These are phyloP conservation scores for Hoplodrina ambigua DNA, from an alignment of 2,888 invertebrate species.

Conservation along the genomic window DNA sequence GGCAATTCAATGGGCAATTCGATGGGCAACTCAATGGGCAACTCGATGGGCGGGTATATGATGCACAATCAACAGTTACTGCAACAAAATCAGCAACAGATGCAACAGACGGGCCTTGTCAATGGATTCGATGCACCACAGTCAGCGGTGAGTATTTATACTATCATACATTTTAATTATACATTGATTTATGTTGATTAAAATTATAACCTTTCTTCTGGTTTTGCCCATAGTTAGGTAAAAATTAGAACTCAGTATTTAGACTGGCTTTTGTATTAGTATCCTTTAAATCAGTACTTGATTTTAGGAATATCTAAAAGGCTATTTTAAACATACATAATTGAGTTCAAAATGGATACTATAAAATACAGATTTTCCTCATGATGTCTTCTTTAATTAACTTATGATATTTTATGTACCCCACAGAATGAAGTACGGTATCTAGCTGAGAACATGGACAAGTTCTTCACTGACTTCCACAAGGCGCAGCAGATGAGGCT, in stretches of 20 bases:
- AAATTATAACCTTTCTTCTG: too few species aligned
- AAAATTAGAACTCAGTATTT: too few species aligned
- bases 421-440: constrained; percentile 85
- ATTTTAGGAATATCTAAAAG: too few species aligned
- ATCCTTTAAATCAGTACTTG: too few species aligned
- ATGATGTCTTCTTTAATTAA: too few species aligned
- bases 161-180: constrained; percentile 2
- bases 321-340: too few species aligned
- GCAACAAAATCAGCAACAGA: constrained; percentile 73
- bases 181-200: too few species aligned
- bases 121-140: constrained; percentile 84
- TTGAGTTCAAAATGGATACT: too few species aligned
- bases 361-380: too few species aligned
- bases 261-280: too few species aligned
- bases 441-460: constrained; percentile 91
- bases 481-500: constrained; percentile 90
- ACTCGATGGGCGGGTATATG: constrained; percentile 71
- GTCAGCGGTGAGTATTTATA: constrained; percentile 74
- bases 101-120: constrained; percentile 75
- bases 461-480: constrained; percentile 93
- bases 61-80: constrained; percentile 80
- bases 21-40: constrained; percentile 70
- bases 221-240: too few species aligned
- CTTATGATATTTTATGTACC: too few species aligned
- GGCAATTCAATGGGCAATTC: constrained; percentile 51